Base-by-base conservation (phyloP, 2,888 invertebrate genomes). In the Acanthacorydalis orientalis region DNA sequence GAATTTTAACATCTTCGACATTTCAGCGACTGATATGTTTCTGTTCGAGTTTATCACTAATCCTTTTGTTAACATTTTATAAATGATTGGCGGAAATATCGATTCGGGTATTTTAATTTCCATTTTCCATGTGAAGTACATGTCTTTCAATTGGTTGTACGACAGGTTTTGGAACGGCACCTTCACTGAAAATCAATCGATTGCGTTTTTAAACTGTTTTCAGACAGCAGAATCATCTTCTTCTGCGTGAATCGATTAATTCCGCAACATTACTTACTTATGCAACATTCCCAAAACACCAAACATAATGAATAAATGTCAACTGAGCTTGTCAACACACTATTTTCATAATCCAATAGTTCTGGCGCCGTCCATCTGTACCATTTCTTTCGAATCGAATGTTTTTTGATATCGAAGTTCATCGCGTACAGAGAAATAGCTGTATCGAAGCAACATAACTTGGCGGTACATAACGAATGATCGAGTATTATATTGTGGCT, bases 251-350 rank as follows among this genome's bases (percentile, higher is more conserved):
- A n/a, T n/a, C n/a, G n/a, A 38, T 15, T 38, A 38, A 38, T 23
- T 10, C 8, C 3, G 8, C 9, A 12, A 15, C 11, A 10, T 8
- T 11, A 42, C 42, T 15, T 42, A 42, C 42, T 31, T 31, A 42
- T 42, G 31, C 23, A 42, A 16, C 15, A 31, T 42, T 42, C 42
- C 31, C 15, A 42, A 31, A 42, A 42, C 7, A 42, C 42, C 7
- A 42, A 42, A 42, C 42, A 42, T 9, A 42, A 31, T n/a, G 42
- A 42, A 31, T 42, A 42, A 42, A 42, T 31, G 8, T 42, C 42
- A n/a, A 12, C 16, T 11, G 23, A 31, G 4, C 12, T 16, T 3
- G 15, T 31, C 14, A 42, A 15, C 10, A 11, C 8, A 31, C 23
- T 12, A 11, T 42, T 12, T 12, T 16, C 14, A 9, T 15, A 12